Base-by-base conservation (phyloP, 2,888 invertebrate genomes). In the Phyto melanocephala region DNA sequence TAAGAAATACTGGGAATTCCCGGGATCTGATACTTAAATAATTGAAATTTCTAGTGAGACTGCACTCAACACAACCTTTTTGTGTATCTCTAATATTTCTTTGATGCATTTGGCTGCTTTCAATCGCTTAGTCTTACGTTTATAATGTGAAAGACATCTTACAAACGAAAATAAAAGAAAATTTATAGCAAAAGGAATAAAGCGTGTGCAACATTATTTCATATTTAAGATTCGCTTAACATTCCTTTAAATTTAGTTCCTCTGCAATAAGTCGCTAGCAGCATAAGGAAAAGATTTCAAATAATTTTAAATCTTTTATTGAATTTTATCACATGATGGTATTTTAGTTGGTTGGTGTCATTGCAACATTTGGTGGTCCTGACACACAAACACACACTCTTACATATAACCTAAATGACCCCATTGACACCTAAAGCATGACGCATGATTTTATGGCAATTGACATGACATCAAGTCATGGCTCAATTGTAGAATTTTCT, bases 401-500 rank as follows among this genome's bases (percentile, higher is more conserved):
- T 6, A 28, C 6, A 40, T 50, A 72, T 65, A 76, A 68, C 56
- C 77, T 70, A 74, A 75, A 78, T 81, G 71, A 80, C 82, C 76
- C 62, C 80, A 80, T 68, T 83, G 80, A 76, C 82, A 83, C 47
- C 76, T 75, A 17, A 67, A 65, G 79, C 80, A 83, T 83, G 82
- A 83, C 71, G 60, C 76, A 65, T 80, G 71, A 54, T 75, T 78
- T 81, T 75, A 54, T 83, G 72, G 33, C 71, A 83, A 80, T 80
- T 80, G 81, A 78, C 78, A 81, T 74, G 74, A 56, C 74, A 50
- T 63, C 47, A 63, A 63, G 77, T 78, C 81, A 81, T 74, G 81
- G 81, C 65, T 81, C 74, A 78, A 65, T 71, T 71, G 65, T 47
- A 37, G 28, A 28, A 28, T 47, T 67, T 67, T 76, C 22, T 22